Evolutionary conservation across 2,113 vertebrate genomes (phyloP).

Genomic region (Oncorhynchus clarkii): DNA sequence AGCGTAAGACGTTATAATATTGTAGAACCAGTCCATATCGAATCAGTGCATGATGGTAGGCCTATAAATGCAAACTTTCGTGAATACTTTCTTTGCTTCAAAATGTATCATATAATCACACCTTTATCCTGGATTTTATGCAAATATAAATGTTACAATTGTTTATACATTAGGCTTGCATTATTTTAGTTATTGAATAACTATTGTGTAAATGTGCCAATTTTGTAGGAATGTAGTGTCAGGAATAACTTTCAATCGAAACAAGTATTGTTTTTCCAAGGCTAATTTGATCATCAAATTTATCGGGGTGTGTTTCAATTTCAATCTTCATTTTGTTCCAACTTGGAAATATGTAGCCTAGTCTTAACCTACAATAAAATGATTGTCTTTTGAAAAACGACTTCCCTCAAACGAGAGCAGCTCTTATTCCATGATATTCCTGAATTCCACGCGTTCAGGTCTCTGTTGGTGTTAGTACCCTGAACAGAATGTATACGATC

Average conservation of each 20-base stretch:
- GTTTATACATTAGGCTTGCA: too few species aligned
- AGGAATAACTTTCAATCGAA: neutral
- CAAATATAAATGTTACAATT: too few species aligned
- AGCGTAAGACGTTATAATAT: too few species aligned
- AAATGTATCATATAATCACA: too few species aligned
- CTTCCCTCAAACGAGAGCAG: neutral
- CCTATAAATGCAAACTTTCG: too few species aligned
- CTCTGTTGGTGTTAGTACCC: conserved; percentile 2
- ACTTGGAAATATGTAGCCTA: neutral
- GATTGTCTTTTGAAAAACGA: neutral
- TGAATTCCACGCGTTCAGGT: neutral
- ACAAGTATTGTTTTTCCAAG: neutral
- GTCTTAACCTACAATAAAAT: neutral
- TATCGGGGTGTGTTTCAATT: neutral
- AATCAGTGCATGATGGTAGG: too few species aligned
- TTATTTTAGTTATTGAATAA: too few species aligned
- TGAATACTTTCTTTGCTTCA: too few species aligned
- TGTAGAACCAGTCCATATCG: too few species aligned
- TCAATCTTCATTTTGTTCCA: neutral
- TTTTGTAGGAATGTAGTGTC: too few species aligned
- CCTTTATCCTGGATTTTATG: too few species aligned
- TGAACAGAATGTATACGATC: conserved; percentile 49
- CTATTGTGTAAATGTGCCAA: too few species aligned
- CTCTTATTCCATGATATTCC: neutral
- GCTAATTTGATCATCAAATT: neutral